A percentile compares a stretch with the other conserved stretches of the same genome.
phyloP scores from a whole-genome alignment of 1,140 invertebrate species.

The Notospermus geniculatus region DNA sequence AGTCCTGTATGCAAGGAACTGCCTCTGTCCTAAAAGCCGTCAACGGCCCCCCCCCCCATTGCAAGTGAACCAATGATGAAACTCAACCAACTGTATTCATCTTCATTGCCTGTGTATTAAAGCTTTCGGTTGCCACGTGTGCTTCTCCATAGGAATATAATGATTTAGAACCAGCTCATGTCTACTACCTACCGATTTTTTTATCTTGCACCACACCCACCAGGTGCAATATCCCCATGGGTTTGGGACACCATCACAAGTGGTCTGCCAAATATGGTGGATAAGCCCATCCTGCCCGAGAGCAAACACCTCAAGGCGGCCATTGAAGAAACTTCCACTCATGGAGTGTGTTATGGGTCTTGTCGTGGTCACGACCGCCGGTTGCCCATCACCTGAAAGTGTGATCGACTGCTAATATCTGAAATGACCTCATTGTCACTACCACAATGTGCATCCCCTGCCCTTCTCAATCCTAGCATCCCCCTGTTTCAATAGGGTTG shows the following conservation, averaged over 20 bases:
- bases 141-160: neutral
- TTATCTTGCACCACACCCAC: conserved; percentile 2
- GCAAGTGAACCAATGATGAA: too few species aligned
- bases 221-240: conserved; percentile 12
- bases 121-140: too few species aligned
- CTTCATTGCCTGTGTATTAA: too few species aligned
- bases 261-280: conserved; percentile 10
- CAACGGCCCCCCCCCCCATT: too few species aligned
- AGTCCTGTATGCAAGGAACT: too few species aligned
- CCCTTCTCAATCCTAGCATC: too few species aligned
- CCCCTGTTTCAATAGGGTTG: too few species aligned
- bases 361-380: neutral
- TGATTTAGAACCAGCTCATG: neutral
- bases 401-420: too few species aligned
- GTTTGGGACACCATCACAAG: conserved; percentile 5
- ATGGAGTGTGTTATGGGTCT: neutral
- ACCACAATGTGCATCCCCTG: too few species aligned
- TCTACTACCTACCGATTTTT: neutral
- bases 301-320: conserved; percentile 1
- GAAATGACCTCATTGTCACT: too few species aligned
- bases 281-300: neutral
- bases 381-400: conserved; percentile 1
- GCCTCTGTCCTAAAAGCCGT: too few species aligned
- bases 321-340: conserved; percentile 7
- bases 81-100: too few species aligned